Base-by-base conservation (phyloP, 1,140 invertebrate genomes). In the Nebria ingens region DNA sequence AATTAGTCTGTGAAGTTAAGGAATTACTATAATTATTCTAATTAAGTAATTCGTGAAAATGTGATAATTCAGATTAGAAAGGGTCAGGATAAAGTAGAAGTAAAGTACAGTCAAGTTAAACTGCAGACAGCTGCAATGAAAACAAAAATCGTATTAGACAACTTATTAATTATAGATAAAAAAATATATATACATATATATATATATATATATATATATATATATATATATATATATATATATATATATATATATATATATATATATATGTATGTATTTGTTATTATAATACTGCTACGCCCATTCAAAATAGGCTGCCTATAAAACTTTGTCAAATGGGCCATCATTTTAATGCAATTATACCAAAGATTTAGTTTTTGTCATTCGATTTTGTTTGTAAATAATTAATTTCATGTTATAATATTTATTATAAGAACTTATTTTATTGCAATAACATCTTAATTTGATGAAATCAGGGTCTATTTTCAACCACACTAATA, bases 281-380 rank as follows among this genome's bases (percentile, higher is more conserved):
- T 34, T 34, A 45, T 45, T 45, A 45, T 45, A 45, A 45, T 45
- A 45, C 15, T 45, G 40, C 40, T 45, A 17, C 9, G 40, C 40
- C 40, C 9, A 11, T n/a, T n/a, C n/a, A 45, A 45, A 9, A 12
- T 17, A 45, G 40, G 40, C 40, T 45, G 17, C 40, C 15, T 4
- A 17, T 34, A 34, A 34, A 34, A 34, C n/a, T 9, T n/a, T n/a
- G 25, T n/a, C 25, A 45, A 45, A 45, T 45, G 15, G 40, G 3
- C 17, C 25, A 9, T 34, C 25, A 34, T 45, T 12, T 12, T 45
- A 12, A 45, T 12, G 25, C 9, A 45, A 45, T 11, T 45, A 45
- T 17, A 45, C 40, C 40, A 45, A 45, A 45, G 40, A 45, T 45
- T 11, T 17, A 12, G 9, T 45, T 45, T 17, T 6, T 17, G 17